These are phyloP conservation scores for Eupeodes corollae DNA, from an alignment of 1,140 invertebrate species.

Conservation along the genomic window DNA sequence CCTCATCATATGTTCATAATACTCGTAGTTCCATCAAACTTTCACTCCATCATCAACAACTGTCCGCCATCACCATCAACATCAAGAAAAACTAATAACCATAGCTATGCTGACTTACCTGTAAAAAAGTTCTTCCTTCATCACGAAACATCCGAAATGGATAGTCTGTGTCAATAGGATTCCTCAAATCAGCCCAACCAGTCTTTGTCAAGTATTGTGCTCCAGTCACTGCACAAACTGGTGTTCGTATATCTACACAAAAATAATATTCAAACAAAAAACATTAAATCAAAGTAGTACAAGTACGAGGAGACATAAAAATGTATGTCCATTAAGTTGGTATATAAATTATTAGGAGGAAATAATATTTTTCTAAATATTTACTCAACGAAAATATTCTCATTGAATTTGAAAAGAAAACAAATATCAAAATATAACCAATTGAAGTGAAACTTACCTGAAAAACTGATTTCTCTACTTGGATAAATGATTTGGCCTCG, in stretches of 20 bases:
- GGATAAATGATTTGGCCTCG: constrained; percentile 78
- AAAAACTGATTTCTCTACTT: constrained; percentile 68
- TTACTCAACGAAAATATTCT: not conserved
- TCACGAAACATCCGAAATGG: constrained; percentile 69
- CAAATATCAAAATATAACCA: not conserved
- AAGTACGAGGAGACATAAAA: not conserved
- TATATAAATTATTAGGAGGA: no score
- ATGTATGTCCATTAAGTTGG: no score
- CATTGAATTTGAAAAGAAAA: not conserved
- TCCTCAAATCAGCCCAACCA: constrained; percentile 66
- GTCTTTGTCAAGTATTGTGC: constrained; percentile 64
- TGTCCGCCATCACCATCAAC: no score
- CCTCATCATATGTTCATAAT: no score
- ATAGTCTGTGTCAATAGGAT: constrained; percentile 60
- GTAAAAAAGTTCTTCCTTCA: constrained; percentile 65
- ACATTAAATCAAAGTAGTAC: not conserved
- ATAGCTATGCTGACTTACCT: constrained; percentile 40
- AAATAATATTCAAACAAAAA: not conserved
- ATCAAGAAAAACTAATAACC: no score
- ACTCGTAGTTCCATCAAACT: no score
- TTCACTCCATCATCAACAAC: no score
- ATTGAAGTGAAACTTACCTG: constrained; percentile 46
- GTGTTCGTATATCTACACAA: constrained; percentile 54
- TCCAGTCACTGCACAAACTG: constrained; percentile 76
- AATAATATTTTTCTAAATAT: no score